These are phyloP conservation scores for Macaca mulatta DNA, from an alignment of 2,113 vertebrate genomes.

Conservation along the genomic window DNA sequence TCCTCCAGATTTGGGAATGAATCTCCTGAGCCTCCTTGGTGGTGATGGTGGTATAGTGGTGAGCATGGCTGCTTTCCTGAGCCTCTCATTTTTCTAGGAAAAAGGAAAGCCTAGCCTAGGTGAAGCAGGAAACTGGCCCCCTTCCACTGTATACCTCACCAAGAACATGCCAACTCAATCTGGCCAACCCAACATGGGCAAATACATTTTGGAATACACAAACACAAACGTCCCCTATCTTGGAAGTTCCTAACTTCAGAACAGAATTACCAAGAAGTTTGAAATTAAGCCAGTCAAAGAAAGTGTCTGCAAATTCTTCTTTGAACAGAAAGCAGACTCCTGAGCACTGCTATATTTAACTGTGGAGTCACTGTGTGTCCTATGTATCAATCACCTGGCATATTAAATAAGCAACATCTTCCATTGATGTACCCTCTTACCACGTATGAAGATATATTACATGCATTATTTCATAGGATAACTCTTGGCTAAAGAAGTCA, in stretches of 20 bases:
- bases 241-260: constrained; percentile 11
- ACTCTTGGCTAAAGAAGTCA: not conserved
- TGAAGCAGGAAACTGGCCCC: not conserved
- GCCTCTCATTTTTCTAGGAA: not conserved
- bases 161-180: not conserved
- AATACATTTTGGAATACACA: not conserved
- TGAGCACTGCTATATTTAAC: not conserved
- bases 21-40: not conserved
- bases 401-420: constrained; percentile 6
- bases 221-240: not conserved
- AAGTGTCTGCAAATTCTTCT: constrained; percentile 35
- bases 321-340: constrained; percentile 51
- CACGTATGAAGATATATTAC: not conserved
- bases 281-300: constrained; percentile 32
- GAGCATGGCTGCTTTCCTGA: not conserved
- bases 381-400: not conserved
- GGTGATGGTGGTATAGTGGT: not conserved
- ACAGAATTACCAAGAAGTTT: constrained; percentile 53
- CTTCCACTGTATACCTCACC: not conserved
- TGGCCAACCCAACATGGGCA: not conserved
- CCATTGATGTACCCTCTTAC: not conserved
- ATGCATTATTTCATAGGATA: not conserved
- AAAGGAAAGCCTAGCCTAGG: not conserved
- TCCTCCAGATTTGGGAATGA: not conserved
- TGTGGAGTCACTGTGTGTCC: not conserved